These are phyloP conservation scores for Heliconius ismenius DNA, from an alignment of 2,888 invertebrate species.

Conservation along the genomic window DNA sequence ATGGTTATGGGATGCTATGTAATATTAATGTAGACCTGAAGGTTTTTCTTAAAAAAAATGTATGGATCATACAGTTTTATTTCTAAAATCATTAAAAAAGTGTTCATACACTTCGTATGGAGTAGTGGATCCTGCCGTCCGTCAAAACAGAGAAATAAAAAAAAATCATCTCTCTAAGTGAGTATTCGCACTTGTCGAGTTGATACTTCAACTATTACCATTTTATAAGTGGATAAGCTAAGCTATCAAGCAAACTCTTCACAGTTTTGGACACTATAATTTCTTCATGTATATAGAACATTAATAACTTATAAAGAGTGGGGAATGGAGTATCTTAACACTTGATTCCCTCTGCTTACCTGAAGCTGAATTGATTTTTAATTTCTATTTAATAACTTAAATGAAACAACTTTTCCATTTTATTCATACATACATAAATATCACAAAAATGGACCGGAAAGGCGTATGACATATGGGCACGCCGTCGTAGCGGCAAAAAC, in stretches of 20 bases:
- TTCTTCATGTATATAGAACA: too few relatives aligned
- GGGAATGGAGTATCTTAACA: too few relatives aligned
- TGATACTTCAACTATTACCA: too few relatives aligned
- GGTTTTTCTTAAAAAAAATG: neutral
- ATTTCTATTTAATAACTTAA: neutral
- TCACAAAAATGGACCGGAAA: conserved; percentile 36
- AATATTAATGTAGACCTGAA: neutral
- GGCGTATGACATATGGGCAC: conserved; percentile 24
- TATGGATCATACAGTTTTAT: neutral
- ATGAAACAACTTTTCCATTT: neutral
- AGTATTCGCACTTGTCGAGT: neutral
- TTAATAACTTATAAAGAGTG: too few relatives aligned
- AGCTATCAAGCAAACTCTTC: too few relatives aligned
- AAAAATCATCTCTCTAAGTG: neutral
- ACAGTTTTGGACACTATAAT: too few relatives aligned
- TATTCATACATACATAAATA: neutral
- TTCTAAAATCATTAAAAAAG: neutral
- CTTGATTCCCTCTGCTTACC: too few relatives aligned
- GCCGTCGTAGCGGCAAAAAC: conserved; percentile 33
- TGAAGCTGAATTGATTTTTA: too few relatives aligned
- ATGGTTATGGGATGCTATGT: conserved; percentile 20
- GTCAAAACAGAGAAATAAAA: neutral
- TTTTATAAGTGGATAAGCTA: too few relatives aligned
- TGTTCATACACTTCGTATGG: too few relatives aligned
- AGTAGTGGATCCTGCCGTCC: neutral